phyloP scores from a whole-genome alignment of 2,113 vertebrate species.

The Irena cyanogastra region DNA sequence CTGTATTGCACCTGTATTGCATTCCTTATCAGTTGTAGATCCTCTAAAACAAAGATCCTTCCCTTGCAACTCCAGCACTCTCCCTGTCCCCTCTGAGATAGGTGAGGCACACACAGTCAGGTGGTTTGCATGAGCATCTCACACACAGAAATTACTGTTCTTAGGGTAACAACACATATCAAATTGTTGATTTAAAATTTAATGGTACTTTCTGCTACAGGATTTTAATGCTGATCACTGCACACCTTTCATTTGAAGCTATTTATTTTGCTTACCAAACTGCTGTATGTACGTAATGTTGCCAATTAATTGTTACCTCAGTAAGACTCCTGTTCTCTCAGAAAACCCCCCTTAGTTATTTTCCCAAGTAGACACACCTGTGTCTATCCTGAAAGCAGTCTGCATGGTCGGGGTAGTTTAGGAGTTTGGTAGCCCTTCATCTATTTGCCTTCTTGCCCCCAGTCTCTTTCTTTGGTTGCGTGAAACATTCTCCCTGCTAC shows the following conservation, averaged over 20 bases:
- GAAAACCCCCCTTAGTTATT: background rate
- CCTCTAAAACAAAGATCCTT: background rate
- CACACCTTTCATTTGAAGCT: background rate
- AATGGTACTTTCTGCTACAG: background rate
- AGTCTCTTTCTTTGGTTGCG: background rate
- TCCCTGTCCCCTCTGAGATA: background rate
- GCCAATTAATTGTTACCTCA: background rate
- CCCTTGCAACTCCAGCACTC: background rate
- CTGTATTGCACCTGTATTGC: background rate
- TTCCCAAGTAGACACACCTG: background rate
- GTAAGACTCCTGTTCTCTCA: background rate
- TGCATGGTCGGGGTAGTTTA: background rate
- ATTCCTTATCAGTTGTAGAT: background rate
- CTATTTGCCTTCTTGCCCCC: background rate
- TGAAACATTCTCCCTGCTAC: background rate
- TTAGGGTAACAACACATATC: background rate
- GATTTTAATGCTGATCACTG: background rate
- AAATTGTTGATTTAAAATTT: background rate
- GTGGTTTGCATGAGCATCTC: background rate
- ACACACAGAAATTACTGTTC: background rate
- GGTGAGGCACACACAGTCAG: background rate
- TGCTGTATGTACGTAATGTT: background rate
- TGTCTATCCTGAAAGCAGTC: background rate
- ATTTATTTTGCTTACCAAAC: background rate
- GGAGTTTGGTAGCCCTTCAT: background rate